Conservation (phyloP, 2,797 vertebrate genomes). For the Halcyon badia region DNA sequence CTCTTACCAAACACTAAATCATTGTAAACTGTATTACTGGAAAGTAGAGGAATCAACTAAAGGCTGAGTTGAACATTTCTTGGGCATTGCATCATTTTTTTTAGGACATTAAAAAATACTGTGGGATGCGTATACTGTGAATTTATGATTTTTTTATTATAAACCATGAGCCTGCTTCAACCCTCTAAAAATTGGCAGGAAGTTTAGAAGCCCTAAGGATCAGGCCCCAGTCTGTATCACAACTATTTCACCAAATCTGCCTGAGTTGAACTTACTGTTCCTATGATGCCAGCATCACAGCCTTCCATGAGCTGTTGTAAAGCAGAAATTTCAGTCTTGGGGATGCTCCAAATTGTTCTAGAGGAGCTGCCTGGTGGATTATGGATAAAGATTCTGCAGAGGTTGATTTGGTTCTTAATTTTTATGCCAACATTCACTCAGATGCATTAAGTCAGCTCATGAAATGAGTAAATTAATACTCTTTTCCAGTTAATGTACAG, state of each 20-base stretch:
- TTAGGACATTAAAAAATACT: not conserved
- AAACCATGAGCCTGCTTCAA: not conserved
- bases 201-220: not conserved
- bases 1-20: not conserved
- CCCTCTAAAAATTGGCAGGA: not conserved
- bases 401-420: not conserved
- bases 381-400: not conserved
- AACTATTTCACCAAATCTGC: not conserved
- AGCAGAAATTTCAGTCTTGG: not conserved
- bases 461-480: not conserved
- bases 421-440: not conserved
- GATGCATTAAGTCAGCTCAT: not conserved
- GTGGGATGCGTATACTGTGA: not conserved
- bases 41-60: not conserved
- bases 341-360: not conserved
- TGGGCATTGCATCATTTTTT: not conserved
- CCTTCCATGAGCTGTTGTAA: not conserved
- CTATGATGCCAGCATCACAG: not conserved
- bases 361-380: accelerated
- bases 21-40: not conserved
- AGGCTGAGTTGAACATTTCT: not conserved
- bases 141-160: not conserved
- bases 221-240: not conserved
- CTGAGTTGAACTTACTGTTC: not conserved
- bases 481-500: not conserved